Conservation (phyloP, 2,797 vertebrate genomes). For the Psittacula derbiana region DNA sequence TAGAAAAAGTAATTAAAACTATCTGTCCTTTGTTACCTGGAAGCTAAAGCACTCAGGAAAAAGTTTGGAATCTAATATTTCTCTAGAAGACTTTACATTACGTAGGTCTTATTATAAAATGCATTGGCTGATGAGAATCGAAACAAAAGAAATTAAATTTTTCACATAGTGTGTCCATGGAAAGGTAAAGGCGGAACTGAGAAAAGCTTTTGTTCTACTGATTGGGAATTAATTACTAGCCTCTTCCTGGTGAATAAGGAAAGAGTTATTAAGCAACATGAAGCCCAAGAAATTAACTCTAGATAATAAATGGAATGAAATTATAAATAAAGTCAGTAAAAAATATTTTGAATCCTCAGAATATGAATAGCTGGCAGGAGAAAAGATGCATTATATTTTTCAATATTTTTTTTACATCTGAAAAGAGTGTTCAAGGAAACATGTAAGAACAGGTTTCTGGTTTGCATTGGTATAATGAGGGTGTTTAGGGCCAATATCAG, state of each 20-base stretch:
- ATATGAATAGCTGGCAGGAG: background rate
- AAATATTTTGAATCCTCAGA: background rate
- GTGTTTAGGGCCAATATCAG: background rate
- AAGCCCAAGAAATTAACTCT: background rate
- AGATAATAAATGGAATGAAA: background rate
- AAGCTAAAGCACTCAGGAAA: background rate
- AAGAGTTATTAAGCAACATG: background rate
- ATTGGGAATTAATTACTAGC: background rate
- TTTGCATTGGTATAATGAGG: background rate
- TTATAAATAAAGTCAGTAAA: background rate
- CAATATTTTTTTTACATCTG: background rate
- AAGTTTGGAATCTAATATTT: background rate
- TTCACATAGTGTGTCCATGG: background rate
- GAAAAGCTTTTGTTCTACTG: background rate
- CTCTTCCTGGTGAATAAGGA: background rate
- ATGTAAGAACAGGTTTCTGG: background rate
- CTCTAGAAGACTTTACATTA: background rate
- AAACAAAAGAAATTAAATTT: background rate
- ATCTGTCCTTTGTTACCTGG: background rate
- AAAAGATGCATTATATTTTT: background rate
- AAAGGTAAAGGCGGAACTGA: background rate
- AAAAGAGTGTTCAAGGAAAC: background rate
- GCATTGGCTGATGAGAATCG: background rate
- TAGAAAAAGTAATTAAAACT: rapidly evolving
- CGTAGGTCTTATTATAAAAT: background rate